Conservation (phyloP, 1,140 invertebrate genomes). For the Drosophila triauraria region DNA sequence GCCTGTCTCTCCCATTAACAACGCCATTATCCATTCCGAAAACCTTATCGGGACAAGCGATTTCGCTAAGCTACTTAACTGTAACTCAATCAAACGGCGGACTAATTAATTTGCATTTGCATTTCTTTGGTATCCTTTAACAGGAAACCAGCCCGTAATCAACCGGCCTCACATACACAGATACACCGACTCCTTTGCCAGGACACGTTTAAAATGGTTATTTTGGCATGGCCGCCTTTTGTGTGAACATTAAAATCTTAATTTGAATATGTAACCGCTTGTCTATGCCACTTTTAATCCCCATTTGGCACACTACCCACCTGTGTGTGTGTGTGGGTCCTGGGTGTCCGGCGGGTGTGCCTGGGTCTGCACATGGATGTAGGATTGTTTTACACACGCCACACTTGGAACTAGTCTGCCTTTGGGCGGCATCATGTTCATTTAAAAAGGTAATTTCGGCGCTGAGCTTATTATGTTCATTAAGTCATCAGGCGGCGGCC, state of each 20-base stretch:
- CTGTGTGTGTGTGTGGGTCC: slow-evolving; percentile 2
- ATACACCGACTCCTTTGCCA: not conserved
- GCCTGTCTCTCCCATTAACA: slow-evolving; percentile 27
- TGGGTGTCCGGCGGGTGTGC: slow-evolving; percentile 31
- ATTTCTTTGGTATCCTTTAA: slow-evolving; percentile 52
- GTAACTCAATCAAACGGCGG: slow-evolving; percentile 49
- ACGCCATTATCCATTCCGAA: slow-evolving; percentile 30
- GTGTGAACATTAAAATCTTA: slow-evolving; percentile 79
- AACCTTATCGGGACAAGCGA: slow-evolving; percentile 22
- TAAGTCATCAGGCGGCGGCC: slow-evolving; percentile 71
- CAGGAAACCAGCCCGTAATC: not conserved
- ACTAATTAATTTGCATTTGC: slow-evolving; percentile 76
- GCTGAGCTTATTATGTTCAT: slow-evolving; percentile 82
- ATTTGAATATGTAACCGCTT: slow-evolving; percentile 81
- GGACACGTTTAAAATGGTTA: slow-evolving; percentile 32
- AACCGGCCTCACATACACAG: not conserved
- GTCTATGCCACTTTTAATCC: slow-evolving; percentile 74
- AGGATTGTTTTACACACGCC: slow-evolving; percentile 28
- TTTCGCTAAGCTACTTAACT: slow-evolving; percentile 45
- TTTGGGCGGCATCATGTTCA: slow-evolving; percentile 70
- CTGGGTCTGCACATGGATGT: slow-evolving; percentile 13
- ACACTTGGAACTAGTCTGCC: slow-evolving; percentile 22
- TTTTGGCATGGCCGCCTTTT: slow-evolving; percentile 51
- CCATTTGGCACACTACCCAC: slow-evolving; percentile 41
- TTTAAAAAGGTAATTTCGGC: slow-evolving; percentile 82